A percentile compares a stretch with the other conserved stretches of the same genome.
These are phyloP conservation scores for Geophilus truncorum DNA, from an alignment of 2,888 invertebrate species.

Conservation along the genomic window DNA sequence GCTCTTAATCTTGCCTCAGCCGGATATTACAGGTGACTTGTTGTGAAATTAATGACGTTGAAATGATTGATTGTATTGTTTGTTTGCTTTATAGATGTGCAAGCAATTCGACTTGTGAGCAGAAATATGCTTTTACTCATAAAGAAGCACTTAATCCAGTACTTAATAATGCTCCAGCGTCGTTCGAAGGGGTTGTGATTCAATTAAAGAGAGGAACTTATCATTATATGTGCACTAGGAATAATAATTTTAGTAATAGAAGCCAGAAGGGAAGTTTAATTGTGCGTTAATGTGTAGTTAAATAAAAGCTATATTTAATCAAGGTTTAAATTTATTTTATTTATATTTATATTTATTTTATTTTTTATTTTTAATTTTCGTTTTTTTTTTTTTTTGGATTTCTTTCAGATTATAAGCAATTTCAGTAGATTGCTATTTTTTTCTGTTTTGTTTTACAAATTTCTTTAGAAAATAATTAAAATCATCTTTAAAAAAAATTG, in stretches of 20 bases:
- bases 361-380: neutral
- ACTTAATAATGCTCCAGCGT: constrained; percentile 32
- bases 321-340: too few species aligned
- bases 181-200: constrained; percentile 20
- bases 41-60: neutral
- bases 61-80: neutral
- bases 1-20: constrained; percentile 28
- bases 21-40: constrained; percentile 29
- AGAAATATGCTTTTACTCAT: neutral
- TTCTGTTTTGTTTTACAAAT: too few species aligned
- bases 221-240: constrained; percentile 28
- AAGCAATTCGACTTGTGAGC: neutral
- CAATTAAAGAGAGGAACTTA: constrained; percentile 13
- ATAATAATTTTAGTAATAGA: constrained; percentile 32
- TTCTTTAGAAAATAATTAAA: too few species aligned
- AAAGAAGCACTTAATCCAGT: neutral
- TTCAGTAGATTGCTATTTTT: too few species aligned
- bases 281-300: neutral
- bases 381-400: neutral
- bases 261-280: constrained; percentile 25
- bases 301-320: too few species aligned
- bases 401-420: too few species aligned
- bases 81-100: neutral
- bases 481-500: too few species aligned
- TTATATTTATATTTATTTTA: neutral